phyloP scores from a whole-genome alignment of 2,888 invertebrate species.

The Bedellia somnulentella region DNA sequence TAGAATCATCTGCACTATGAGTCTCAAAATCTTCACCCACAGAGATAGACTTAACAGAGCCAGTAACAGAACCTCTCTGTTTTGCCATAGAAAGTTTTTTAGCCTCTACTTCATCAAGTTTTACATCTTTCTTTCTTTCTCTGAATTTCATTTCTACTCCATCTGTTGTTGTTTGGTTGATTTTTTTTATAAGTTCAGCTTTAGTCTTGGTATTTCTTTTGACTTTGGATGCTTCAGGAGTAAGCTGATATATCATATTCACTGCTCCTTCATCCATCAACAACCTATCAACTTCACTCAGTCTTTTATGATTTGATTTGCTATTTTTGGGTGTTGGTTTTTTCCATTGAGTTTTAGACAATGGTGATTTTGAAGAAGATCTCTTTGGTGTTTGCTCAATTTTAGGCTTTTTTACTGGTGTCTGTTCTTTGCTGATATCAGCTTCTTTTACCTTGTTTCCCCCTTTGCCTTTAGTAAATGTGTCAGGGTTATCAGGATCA shows the following conservation, averaged over 20 bases:
- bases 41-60: constrained; percentile 53
- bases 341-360: constrained; percentile 43
- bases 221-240: constrained; percentile 51
- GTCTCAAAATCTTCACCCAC: constrained; percentile 65
- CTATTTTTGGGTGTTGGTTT: constrained; percentile 42
- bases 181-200: constrained; percentile 65
- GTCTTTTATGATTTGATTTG: constrained; percentile 53
- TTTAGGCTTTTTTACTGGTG: constrained; percentile 26
- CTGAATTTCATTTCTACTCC: constrained; percentile 51
- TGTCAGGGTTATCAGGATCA: constrained; percentile 68
- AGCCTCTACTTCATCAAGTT: constrained; percentile 33
- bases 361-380: constrained; percentile 35
- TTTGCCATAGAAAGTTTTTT: constrained; percentile 34
- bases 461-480: constrained; percentile 43
- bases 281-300: constrained; percentile 74
- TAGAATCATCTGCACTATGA: constrained; percentile 72
- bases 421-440: constrained; percentile 18
- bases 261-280: constrained; percentile 86
- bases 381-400: constrained; percentile 19
- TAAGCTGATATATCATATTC: constrained; percentile 81
- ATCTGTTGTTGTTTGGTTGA: constrained; percentile 50
- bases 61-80: constrained; percentile 33
- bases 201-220: constrained; percentile 53
- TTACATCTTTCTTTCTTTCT: constrained; percentile 47
- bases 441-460: constrained; percentile 25